phyloP scores from a whole-genome alignment of 2,888 invertebrate species.

The Heteromyza rotundicornis region DNA sequence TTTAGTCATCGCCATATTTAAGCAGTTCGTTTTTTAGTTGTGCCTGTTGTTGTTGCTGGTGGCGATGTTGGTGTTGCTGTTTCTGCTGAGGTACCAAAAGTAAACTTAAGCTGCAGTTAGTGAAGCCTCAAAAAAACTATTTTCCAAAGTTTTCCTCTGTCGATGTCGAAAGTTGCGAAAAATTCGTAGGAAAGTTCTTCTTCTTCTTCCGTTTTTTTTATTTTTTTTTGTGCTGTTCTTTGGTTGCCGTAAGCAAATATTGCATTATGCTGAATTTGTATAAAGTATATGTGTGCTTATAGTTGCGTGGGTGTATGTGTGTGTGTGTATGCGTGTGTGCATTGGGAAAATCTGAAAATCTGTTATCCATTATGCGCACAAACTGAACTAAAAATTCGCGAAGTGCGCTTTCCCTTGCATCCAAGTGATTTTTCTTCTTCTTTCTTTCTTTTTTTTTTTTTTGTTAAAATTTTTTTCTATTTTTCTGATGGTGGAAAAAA shows the following conservation, averaged over 20 bases:
- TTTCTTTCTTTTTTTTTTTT: background rate
- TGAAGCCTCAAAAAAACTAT: background rate
- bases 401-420: slow-evolving; percentile 3
- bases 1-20: slow-evolving; percentile 15
- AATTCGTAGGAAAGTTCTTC: slow-evolving; percentile 4
- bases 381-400: slow-evolving; percentile 19
- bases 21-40: background rate
- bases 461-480: background rate
- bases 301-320: slow-evolving; percentile 9
- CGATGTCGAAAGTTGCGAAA: no score
- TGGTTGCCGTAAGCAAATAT: slow-evolving; percentile 37
- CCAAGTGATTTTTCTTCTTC: background rate
- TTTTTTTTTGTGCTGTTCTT: slow-evolving; percentile 20
- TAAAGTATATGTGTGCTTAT: slow-evolving; percentile 9
- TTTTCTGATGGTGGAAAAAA: background rate
- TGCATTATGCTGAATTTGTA: slow-evolving; percentile 31
- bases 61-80: background rate
- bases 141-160: slow-evolving; percentile 3
- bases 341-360: slow-evolving; percentile 24
- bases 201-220: no score
- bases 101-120: slow-evolving; percentile 9
- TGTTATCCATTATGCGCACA: slow-evolving; percentile 34
- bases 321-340: slow-evolving; percentile 18
- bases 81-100: background rate
- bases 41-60: no score